These are phyloP conservation scores for Petrolisthes cinctipes DNA, from an alignment of 2,888 invertebrate genomes.

Conservation along the genomic window DNA sequence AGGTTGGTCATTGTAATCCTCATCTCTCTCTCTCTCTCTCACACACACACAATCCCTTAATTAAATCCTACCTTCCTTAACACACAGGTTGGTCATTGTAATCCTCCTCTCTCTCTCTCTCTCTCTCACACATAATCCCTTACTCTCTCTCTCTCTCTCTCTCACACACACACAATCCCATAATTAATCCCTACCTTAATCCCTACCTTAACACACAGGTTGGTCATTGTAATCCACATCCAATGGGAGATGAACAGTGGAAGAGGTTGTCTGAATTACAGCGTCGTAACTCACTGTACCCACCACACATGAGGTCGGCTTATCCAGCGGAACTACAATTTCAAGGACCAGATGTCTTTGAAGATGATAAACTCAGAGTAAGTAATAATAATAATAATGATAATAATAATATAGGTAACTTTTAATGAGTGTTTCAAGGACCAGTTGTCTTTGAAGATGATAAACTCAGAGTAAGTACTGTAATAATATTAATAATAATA, in stretches of 20 bases:
- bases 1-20: too few species aligned
- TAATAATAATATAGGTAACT: too few species aligned
- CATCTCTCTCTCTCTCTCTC: too few species aligned
- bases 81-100: conserved; percentile 46
- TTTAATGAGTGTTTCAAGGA: too few species aligned
- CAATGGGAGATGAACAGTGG: conserved; percentile 67
- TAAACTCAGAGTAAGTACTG: conserved; percentile 43
- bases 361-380: conserved; percentile 50
- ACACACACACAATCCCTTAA: background rate
- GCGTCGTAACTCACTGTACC: conserved; percentile 84
- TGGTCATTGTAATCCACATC: conserved; percentile 33
- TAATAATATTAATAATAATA: background rate
- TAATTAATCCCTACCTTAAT: background rate
- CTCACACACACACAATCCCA: background rate
- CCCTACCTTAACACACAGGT: conserved; percentile 28
- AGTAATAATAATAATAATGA: conserved; percentile 5
- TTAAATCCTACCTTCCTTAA: background rate
- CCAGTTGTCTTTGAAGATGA: conserved; percentile 52
- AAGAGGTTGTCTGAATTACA: conserved; percentile 79
- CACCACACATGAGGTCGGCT: conserved; percentile 86
- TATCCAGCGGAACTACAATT: conserved; percentile 79
- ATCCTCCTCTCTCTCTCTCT: background rate
- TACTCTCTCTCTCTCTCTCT: background rate
- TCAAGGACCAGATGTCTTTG: conserved; percentile 43
- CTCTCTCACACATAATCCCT: too few species aligned